These are phyloP conservation scores for Pampus argenteus DNA, from an alignment of 2,797 vertebrate species.

Conservation along the genomic window DNA sequence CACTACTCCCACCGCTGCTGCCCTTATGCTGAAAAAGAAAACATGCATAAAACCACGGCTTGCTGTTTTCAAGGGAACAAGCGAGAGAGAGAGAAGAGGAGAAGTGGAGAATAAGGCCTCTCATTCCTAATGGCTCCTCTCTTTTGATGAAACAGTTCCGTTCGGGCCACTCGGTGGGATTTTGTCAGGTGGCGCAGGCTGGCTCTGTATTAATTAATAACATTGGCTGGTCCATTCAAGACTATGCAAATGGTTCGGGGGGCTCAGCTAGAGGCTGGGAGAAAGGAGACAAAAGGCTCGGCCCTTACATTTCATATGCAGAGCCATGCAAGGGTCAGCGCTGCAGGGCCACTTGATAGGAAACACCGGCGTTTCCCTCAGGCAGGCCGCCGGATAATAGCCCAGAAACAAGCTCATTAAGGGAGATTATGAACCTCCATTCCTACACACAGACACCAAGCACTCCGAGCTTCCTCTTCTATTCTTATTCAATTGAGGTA, in stretches of 20 bases:
- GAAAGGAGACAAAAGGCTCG: conserved; percentile 82
- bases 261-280: conserved; percentile 76
- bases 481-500: conserved; percentile 79
- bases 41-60: conserved; percentile 66
- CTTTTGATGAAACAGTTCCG: conserved; percentile 85
- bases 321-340: conserved; percentile 82
- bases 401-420: conserved; percentile 87
- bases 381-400: conserved; percentile 79
- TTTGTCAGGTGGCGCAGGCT: conserved; percentile 82
- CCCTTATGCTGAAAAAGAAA: conserved; percentile 62
- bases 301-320: conserved; percentile 86
- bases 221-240: conserved; percentile 81
- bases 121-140: conserved; percentile 81
- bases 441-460: conserved; percentile 79
- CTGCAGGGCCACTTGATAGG: conserved; percentile 82
- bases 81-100: conserved; percentile 66
- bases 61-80: conserved; percentile 73
- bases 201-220: conserved; percentile 88
- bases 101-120: conserved; percentile 74
- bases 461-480: conserved; percentile 78
- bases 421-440: conserved; percentile 83
- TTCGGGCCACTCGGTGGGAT: conserved; percentile 81
- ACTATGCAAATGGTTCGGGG: conserved; percentile 82
- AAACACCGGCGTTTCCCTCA: conserved; percentile 79
- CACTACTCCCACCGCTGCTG: conserved; percentile 47